Base-by-base conservation (phyloP, 1,140 invertebrate species). In the Macrobrachium rosenbergii region DNA sequence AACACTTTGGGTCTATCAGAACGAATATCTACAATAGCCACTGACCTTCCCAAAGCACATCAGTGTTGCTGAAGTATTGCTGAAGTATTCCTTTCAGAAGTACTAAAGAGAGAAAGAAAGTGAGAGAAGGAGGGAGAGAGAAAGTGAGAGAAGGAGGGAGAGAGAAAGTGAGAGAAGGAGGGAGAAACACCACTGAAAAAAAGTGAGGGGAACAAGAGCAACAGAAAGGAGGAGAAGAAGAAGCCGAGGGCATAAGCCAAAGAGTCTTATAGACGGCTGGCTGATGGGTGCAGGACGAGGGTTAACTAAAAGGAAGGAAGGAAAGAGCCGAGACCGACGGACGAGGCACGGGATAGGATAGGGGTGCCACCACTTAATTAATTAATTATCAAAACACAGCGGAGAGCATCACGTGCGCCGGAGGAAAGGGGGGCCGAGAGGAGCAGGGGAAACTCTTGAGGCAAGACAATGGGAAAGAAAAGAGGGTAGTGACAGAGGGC, bases 381-480 rank as follows among this genome's bases (percentile, higher is more conserved):
- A 23, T 72, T 72, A 43, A 23, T 28, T 28, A 72, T 72, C 23
- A 72, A 28, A 23, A 72, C 23, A 72, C 23, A 43, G 23, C 69
- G 5, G 21, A 11, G 69, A 72, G 28, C 76, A 58, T 58, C 19
- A 21, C 14, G 59, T 72, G 69, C n/a, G 69, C n/a, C 12, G 23
- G 69, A 23, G 67, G 21, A 19, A 52, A 52, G 52, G 52, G 52
- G 52, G 52, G 0, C 8, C 8, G 52, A 5, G 52, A 10, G 52
- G 52, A 12, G 7, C 8, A 58, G 19, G 59, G 21, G 75, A 43
- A 5, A 58, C 8, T 11, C 19, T 77, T 28, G 59, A 23, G 59
- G 43, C 16, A 43, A 28, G 58, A 62, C 19, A 60, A 79, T 52
- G 77, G 37, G 77, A 52, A 52, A 45, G 75, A 77, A n/a, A 52